Conservation (phyloP, 2,113 vertebrate genomes). For the Mesitornis unicolor region DNA sequence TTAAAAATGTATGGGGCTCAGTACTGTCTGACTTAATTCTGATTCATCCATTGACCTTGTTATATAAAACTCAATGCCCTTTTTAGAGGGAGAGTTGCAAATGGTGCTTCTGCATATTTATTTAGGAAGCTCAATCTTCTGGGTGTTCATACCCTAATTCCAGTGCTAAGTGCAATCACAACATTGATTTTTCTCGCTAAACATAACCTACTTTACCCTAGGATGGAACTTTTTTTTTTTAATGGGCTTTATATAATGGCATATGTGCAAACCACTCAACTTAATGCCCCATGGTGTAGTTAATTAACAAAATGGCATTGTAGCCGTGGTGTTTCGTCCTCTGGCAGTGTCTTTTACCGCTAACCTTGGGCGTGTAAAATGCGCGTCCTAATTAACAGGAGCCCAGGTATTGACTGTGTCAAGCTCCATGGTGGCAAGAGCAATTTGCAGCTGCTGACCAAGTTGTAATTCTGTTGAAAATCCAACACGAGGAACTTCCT, state of each 20-base stretch:
- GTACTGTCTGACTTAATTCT: conserved; percentile 30
- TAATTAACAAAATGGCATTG: neutral
- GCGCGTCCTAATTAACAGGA: neutral
- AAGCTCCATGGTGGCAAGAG: neutral
- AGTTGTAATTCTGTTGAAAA: neutral
- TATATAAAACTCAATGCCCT: conserved; percentile 49
- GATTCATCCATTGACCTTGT: conserved; percentile 53
- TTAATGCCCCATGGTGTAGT: neutral
- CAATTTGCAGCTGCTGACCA: conserved; percentile 6
- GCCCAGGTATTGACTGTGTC: neutral
- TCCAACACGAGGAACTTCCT: neutral
- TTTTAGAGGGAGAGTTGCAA: conserved; percentile 29
- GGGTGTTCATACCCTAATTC: conserved; percentile 44
- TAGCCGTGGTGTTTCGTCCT: neutral
- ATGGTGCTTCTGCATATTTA: conserved; percentile 59
- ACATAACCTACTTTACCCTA: conserved; percentile 59
- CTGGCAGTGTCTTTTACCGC: neutral
- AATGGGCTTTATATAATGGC: conserved; percentile 25
- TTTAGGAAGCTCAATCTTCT: conserved; percentile 53
- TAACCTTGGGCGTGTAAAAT: neutral
- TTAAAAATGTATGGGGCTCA: conserved; percentile 20
- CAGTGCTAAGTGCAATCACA: conserved; percentile 53
- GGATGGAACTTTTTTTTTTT: neutral
- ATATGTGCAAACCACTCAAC: neutral
- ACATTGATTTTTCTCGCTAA: conserved; percentile 64